Percentiles rank a stretch among this genome's conserved stretches.
Evolutionary conservation across 2,113 vertebrate genomes (phyloP).

Genomic region (Chloropsis hardwickii): DNA sequence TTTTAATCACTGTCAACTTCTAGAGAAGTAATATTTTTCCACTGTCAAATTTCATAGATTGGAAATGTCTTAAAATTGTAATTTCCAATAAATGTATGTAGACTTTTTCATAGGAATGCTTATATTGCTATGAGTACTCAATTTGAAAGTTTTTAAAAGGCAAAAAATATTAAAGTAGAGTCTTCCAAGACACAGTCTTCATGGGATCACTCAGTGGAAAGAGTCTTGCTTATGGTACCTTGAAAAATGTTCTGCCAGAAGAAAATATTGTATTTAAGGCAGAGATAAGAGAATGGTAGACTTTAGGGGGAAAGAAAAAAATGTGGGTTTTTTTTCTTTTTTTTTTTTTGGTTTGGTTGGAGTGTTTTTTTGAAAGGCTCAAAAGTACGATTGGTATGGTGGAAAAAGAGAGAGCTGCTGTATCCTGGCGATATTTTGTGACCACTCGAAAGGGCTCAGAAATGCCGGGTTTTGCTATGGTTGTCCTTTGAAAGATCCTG

Average conservation of each 20-base stretch:
- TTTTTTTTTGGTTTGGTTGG: background rate
- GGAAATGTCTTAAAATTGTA: background rate
- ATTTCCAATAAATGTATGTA: slow-evolving; percentile 14
- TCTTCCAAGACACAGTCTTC: background rate
- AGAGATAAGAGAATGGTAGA: background rate
- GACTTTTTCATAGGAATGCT: background rate
- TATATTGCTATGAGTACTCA: background rate
- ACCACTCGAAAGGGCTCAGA: background rate
- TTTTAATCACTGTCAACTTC: slow-evolving; percentile 25
- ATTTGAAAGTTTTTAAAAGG: background rate
- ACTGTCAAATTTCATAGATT: background rate
- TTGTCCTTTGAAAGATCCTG: background rate
- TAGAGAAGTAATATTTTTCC: slow-evolving; percentile 18
- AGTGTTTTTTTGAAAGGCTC: background rate
- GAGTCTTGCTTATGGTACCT: background rate
- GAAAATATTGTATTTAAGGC: background rate
- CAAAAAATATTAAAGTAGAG: background rate
- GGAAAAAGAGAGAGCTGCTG: background rate
- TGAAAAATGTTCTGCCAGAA: background rate
- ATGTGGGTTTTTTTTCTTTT: too few relatives aligned
- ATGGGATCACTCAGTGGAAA: background rate
- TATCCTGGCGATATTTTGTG: background rate
- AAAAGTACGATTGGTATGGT: background rate
- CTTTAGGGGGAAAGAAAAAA: background rate
- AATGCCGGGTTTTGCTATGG: background rate